These are phyloP conservation scores for Apotomis turbidana DNA, from an alignment of 2,888 invertebrate genomes.

Conservation along the genomic window DNA sequence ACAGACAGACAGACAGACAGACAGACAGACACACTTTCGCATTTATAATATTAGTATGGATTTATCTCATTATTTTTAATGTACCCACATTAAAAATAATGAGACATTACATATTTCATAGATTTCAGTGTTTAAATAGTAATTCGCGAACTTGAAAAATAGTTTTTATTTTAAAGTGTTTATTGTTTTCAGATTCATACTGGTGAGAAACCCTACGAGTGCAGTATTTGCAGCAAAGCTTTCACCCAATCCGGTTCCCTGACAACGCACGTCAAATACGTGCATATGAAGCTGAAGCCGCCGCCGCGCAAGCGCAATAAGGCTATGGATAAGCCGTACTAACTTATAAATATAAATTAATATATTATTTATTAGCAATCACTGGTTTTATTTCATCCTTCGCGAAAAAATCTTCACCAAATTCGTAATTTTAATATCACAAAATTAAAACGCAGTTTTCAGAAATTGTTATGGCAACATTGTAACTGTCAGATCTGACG, in stretches of 20 bases:
- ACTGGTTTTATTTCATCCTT: not conserved
- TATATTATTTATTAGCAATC: constrained; percentile 12
- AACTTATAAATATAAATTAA: not conserved
- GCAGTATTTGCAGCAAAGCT: constrained; percentile 35
- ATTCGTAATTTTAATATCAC: not conserved
- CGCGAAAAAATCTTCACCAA: not conserved
- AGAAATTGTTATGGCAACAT: not conserved
- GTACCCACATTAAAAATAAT: too few relatives aligned
- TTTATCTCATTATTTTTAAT: too few relatives aligned
- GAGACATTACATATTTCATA: too few relatives aligned
- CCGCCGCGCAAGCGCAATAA: constrained; percentile 32
- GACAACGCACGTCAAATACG: constrained; percentile 38
- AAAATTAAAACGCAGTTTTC: not conserved
- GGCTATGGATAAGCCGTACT: constrained; percentile 1
- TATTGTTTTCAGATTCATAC: constrained; percentile 27
- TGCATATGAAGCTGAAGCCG: constrained; percentile 39
- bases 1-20: too few relatives aligned
- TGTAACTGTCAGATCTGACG: not conserved
- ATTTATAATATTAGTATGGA: too few relatives aligned
- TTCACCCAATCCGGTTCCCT: constrained; percentile 39
- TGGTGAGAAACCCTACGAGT: constrained; percentile 36
- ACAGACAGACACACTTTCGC: too few relatives aligned
- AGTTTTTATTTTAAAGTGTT: not conserved
- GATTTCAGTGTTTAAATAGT: too few relatives aligned
- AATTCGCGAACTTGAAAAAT: too few relatives aligned